Percentiles rank a stretch among this genome's conserved stretches.
Evolutionary conservation across 2,797 vertebrate species (phyloP).

Genomic region (Apogon talboti): DNA sequence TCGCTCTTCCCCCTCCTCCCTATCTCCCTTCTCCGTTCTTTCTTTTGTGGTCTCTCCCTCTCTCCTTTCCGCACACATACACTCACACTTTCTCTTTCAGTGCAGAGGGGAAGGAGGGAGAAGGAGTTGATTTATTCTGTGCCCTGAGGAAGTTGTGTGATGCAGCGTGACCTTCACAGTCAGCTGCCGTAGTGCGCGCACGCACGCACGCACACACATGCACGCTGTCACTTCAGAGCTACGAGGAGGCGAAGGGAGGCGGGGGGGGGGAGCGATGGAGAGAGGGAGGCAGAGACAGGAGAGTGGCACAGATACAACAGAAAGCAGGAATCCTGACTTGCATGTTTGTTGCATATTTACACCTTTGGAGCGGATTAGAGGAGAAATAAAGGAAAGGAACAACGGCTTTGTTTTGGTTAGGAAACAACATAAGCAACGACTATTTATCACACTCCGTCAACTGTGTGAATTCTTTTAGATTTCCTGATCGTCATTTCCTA

Average conservation of each 20-base stretch:
- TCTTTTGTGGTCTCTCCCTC: constrained; percentile 45
- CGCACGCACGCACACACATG: constrained; percentile 29
- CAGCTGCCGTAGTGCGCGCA: constrained; percentile 79
- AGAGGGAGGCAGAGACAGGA: constrained; percentile 56
- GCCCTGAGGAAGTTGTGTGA: constrained; percentile 99
- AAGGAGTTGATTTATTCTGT: constrained; percentile 99
- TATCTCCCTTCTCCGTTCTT: constrained; percentile 22
- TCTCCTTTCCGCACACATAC: constrained; percentile 30
- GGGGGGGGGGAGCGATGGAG: constrained; percentile 39
- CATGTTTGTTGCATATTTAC: constrained; percentile 61
- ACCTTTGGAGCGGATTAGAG: constrained; percentile 25
- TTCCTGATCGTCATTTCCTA: constrained; percentile 3
- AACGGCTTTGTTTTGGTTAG: constrained; percentile 11
- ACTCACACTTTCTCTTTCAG: constrained; percentile 75
- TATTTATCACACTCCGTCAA: constrained; percentile 5
- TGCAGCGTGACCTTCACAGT: constrained; percentile 98
- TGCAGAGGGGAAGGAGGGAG: constrained; percentile 59
- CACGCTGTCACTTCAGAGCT: constrained; percentile 23
- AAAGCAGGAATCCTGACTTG: constrained; percentile 61
- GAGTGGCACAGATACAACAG: constrained; percentile 61
- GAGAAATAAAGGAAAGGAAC: constrained; percentile 6
- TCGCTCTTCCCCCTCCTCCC: constrained; percentile 45
- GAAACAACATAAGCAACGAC: neutral
- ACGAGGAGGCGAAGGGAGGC: constrained; percentile 1
- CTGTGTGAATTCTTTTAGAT: constrained; percentile 9